Conservation (phyloP, 2,888 invertebrate genomes). For the Mythimna vitellina region DNA sequence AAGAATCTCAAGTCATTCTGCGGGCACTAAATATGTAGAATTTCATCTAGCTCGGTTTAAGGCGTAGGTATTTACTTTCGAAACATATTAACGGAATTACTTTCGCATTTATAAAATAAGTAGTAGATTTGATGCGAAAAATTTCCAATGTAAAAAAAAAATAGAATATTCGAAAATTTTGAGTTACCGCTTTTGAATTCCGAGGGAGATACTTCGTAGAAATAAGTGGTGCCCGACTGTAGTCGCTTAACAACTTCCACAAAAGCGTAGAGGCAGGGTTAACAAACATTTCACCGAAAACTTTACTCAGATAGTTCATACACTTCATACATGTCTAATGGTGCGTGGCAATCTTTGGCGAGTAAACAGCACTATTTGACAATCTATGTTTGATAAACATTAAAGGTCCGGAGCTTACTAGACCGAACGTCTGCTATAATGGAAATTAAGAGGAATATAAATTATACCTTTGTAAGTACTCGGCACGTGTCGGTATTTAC, state of each 20-base stretch:
- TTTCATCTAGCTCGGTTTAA: too few relatives aligned
- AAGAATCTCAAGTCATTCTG: too few relatives aligned
- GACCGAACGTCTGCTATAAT: slow-evolving; percentile 57
- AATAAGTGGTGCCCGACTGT: slow-evolving; percentile 56
- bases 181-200: too few relatives aligned
- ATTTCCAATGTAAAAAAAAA: too few relatives aligned
- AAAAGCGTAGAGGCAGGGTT: slow-evolving; percentile 60
- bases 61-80: too few relatives aligned
- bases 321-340: slow-evolving; percentile 74
- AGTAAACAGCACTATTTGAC: slow-evolving; percentile 70
- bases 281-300: slow-evolving; percentile 72
- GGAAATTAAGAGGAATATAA: slow-evolving; percentile 60
- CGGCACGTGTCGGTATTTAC: slow-evolving; percentile 52
- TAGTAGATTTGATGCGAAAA: too few relatives aligned
- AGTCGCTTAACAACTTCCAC: slow-evolving; percentile 67
- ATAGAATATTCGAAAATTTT: too few relatives aligned
- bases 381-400: slow-evolving; percentile 70
- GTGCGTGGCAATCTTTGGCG: slow-evolving; percentile 71
- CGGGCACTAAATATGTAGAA: too few relatives aligned
- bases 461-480: slow-evolving; percentile 42
- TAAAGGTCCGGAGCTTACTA: slow-evolving; percentile 55
- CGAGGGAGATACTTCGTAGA: slow-evolving; percentile 41
- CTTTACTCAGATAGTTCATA: slow-evolving; percentile 65
- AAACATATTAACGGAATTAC: too few relatives aligned
- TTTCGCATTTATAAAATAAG: too few relatives aligned